phyloP scores from a whole-genome alignment of 2,888 invertebrate species.

The Cartodere bifasciata region DNA sequence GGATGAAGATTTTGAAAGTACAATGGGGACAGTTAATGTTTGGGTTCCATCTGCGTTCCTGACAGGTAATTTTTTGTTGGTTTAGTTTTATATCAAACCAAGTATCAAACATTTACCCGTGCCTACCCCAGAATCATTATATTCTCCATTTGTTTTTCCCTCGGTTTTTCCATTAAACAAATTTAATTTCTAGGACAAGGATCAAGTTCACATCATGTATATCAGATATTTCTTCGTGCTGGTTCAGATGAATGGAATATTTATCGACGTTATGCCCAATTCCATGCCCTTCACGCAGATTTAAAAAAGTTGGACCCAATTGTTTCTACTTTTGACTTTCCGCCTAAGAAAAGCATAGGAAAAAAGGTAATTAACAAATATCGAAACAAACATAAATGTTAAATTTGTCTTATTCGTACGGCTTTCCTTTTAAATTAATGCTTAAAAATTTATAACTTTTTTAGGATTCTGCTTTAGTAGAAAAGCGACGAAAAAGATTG shows the following conservation, averaged over 20 bases:
- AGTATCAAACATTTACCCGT: neutral
- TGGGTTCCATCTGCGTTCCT: conserved; percentile 84
- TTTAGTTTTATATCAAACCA: conserved; percentile 1
- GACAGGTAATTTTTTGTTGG: conserved; percentile 37
- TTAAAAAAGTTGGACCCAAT: conserved; percentile 72
- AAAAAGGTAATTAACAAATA: conserved; percentile 68
- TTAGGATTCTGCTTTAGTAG: conserved; percentile 73
- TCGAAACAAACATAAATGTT: neutral
- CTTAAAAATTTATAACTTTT: conserved; percentile 11
- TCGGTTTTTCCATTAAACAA: neutral
- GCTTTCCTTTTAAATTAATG: neutral
- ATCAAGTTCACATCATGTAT: conserved; percentile 75
- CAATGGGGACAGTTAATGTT: conserved; percentile 53
- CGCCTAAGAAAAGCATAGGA: conserved; percentile 88
- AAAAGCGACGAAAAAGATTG: conserved; percentile 69
- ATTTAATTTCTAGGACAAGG: conserved; percentile 37
- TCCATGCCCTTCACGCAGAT: conserved; percentile 72
- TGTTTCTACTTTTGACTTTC: conserved; percentile 76
- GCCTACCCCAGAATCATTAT: neutral
- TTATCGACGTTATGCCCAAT: conserved; percentile 89
- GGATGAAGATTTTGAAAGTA: conserved; percentile 33
- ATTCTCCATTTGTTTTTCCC: conserved; percentile 4
- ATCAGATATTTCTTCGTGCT: conserved; percentile 70
- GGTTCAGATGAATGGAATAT: conserved; percentile 90
- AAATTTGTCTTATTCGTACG: conserved; percentile 1